Base-by-base conservation (phyloP, 2,113 vertebrate species). In the Melanostigma gelatinosum region DNA sequence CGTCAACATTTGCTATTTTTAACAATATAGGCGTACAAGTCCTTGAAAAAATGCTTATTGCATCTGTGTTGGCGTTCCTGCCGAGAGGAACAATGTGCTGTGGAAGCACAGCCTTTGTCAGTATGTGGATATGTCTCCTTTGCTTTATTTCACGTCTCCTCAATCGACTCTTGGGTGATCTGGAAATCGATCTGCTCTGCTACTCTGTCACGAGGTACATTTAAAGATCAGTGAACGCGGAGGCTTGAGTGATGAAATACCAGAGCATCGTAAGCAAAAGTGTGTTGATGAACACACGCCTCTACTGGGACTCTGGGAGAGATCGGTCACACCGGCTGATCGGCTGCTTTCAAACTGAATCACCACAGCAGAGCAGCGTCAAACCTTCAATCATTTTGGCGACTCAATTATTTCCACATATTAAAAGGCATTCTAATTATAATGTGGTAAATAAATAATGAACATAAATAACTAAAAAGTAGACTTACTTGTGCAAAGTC, bases 1-100 rank as follows among this genome's bases (percentile, higher is more conserved):
- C 32, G 69, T 79, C 62, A 72, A 32, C 9, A 72, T 83, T 8
- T 55, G 22, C 24, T 74, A 34, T 66, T 82, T 81, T 84, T 38
- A 62, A 24, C 72, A 40, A 20, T 15, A 36, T 72, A 9, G 58
- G 20, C 32, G 15, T 18, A 34, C 13, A 54, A 15, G 50, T n/a
- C 80, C 54, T 83, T 78, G 70, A 4, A 52, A 54, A 54, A 27
- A 24, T 34, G 4, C 11, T 18, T 16, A 32, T 29, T 64, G 52
- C 24, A 42, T 55, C 50, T 44, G 44, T 11, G 15, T 62, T 40
- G 11, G 12, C 3, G 20, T 18, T 32, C 29, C 22, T 29, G 20
- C 7, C 66, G 40, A 1, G 10, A 38, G 61, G 20, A 69, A 8
- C 9, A 16, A 12, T 8, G 24, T 24, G 52, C 13, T 36, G 16